These are phyloP conservation scores for Lycaon pictus DNA, from an alignment of 2,113 vertebrate genomes.

Conservation along the genomic window DNA sequence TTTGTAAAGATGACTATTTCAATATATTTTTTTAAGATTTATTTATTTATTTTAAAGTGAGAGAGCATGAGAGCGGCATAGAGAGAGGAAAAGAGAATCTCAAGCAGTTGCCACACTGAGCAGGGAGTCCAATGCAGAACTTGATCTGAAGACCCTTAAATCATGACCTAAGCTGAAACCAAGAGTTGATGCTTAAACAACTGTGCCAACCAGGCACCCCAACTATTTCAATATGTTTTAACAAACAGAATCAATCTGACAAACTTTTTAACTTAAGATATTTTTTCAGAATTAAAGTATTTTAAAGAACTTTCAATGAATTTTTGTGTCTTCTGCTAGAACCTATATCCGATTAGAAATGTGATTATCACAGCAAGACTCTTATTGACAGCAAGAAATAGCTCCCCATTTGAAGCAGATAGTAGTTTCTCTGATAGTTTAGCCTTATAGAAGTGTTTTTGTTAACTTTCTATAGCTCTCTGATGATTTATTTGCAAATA, in stretches of 20 bases:
- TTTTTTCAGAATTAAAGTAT: slow-evolving; percentile 9
- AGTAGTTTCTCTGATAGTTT: not conserved
- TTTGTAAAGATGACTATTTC: not conserved
- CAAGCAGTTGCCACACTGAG: not conserved
- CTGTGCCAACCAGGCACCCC: not conserved
- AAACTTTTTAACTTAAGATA: not conserved
- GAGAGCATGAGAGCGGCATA: not conserved
- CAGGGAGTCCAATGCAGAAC: not conserved
- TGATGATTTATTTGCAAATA: not conserved
- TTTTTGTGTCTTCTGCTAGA: not conserved
- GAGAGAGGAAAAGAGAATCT: not conserved
- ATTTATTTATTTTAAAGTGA: not conserved
- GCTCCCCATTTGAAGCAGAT: not conserved
- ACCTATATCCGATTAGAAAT: not conserved
- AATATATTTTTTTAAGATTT: not conserved
- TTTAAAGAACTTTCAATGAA: not conserved
- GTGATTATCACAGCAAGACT: not conserved
- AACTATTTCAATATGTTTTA: not conserved
- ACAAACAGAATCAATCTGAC: not conserved
- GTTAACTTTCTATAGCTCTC: not conserved
- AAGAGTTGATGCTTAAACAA: not conserved
- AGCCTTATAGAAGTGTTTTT: not conserved
- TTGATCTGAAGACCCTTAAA: not conserved
- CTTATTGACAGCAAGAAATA: not conserved
- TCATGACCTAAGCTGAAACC: not conserved